These are phyloP conservation scores for Sebastiscus albofasciatus DNA, from an alignment of 2,797 vertebrate species.

Conservation along the genomic window DNA sequence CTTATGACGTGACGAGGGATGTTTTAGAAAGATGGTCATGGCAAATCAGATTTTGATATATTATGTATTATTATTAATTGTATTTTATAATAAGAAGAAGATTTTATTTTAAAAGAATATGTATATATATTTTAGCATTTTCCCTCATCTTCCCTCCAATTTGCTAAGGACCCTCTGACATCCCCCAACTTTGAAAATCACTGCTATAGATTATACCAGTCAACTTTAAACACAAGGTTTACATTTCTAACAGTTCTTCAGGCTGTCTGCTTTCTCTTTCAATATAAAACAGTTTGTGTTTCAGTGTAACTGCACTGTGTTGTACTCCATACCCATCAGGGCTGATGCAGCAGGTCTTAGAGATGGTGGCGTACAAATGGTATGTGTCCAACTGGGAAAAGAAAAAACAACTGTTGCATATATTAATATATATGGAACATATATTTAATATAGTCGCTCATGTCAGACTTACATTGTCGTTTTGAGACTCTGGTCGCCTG, in stretches of 20 bases:
- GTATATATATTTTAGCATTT: background rate
- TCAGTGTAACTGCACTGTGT: slow-evolving; percentile 5
- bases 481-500: background rate
- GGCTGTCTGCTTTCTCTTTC: background rate
- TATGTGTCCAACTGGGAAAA: slow-evolving; percentile 23
- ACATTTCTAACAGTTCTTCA: background rate
- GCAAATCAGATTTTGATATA: too few relatives aligned
- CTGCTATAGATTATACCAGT: background rate
- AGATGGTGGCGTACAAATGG: slow-evolving; percentile 36
- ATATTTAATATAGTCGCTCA: background rate
- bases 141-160: background rate
- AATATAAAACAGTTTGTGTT: background rate
- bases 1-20: too few relatives aligned
- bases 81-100: too few relatives aligned
- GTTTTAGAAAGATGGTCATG: too few relatives aligned
- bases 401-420: background rate
- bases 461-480: slow-evolving; percentile 8
- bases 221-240: background rate
- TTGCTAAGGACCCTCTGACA: background rate
- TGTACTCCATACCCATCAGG: background rate
- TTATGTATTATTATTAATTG: too few relatives aligned
- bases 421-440: background rate
- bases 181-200: background rate
- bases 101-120: background rate
- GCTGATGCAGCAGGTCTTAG: background rate